Base-by-base conservation (phyloP, 1,140 invertebrate species). In the Chionoecetes opilio region DNA sequence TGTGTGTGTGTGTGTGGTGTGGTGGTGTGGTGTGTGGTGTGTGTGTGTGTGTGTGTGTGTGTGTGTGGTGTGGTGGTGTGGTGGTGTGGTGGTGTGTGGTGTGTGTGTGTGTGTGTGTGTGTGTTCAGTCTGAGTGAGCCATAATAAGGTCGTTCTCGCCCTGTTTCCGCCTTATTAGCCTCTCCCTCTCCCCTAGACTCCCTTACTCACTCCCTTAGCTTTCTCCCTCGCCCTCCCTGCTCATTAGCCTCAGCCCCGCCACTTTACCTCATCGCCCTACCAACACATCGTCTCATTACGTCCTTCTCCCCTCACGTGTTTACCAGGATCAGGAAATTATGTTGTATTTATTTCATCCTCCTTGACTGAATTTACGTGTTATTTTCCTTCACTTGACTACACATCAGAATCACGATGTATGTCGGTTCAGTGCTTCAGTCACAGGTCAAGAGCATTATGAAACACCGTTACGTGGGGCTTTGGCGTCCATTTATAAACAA, bases 1-100 rank as follows among this genome's bases (percentile, higher is more conserved):
- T 84, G 82, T 84, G 82, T 84, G 82, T 84, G 82, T 84, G 82
- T 26, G 63, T n/a, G 63, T n/a, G 63, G 63, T n/a, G 21, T 0
- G 63, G n/a, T n/a, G n/a, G n/a, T n/a, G 63, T n/a, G n/a, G 26
- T 17, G 63, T 5, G 63, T 5, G 63, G 63, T 17, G n/a, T n/a
- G 63, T n/a, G n/a, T n/a, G n/a, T n/a, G n/a, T 5, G 14, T 5
- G 14, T 5, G 14, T 8, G 41, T 6, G 17, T 63, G 21, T 8
- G 63, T 26, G 63, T n/a, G 63, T n/a, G 63, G 63, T n/a, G 21
- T 0, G 63, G 63, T n/a, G n/a, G 26, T 17, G 63, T 5, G n/a
- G 63, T 5, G 63, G 63, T 17, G n/a, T n/a, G 63, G 63, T n/a
- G n/a, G 26, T 17, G 63, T 5, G 63, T 5, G 63, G 63, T 17